Evolutionary conservation across 1,140 invertebrate species (phyloP), one percentile per base, ranked within the genome.

Genomic region (Branchinecta lindahli): DNA sequence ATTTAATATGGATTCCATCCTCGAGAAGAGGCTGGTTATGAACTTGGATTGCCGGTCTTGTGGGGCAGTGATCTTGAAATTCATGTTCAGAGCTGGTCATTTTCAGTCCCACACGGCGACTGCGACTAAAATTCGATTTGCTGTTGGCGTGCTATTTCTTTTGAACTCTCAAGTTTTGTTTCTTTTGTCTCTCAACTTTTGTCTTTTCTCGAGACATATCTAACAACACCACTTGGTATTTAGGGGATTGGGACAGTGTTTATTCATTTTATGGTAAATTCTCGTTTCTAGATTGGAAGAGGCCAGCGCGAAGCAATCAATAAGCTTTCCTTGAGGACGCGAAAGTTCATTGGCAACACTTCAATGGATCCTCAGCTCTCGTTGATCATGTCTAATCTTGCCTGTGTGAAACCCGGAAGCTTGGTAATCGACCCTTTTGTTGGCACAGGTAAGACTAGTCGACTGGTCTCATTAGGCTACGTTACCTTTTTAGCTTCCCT

Each of bases 331-430:
- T 77, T 96, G 44, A 95, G 95, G 80, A 88, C 85, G 45, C 83
- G 94, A 21, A 91, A 91, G 81, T 98, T 96, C 78, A 96, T 98
- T 76, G 94, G 93, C 8, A 98, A 96, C 77, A 98, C 95, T 0
- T 93, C 89, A 75, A 98, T 98, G 95, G 94, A 98, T 79, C 87
- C 94, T 0, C 88, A 92, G 73, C 81, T 98, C 0, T 89, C 93
- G 6, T 78, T 98, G 20, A 80, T 98, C 44, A 96, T 97, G 93
- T 88, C 91, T 0, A 98, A 98, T 81, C 88, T 96, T 79, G 93
- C 88, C 2, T 80, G 87, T 80, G 85, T 96, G 20, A 80, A 81
- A 68, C 73, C 80, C 4, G 87, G 87, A 7, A 86, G 90, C 77
- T 72, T 97, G 0, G 84, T 96, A 66, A 83, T 92, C 44, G 95